A percentile compares a stretch with the other conserved stretches of the same genome.
These are phyloP conservation scores for Fulica atra DNA, from an alignment of 2,113 vertebrate genomes.

Conservation along the genomic window DNA sequence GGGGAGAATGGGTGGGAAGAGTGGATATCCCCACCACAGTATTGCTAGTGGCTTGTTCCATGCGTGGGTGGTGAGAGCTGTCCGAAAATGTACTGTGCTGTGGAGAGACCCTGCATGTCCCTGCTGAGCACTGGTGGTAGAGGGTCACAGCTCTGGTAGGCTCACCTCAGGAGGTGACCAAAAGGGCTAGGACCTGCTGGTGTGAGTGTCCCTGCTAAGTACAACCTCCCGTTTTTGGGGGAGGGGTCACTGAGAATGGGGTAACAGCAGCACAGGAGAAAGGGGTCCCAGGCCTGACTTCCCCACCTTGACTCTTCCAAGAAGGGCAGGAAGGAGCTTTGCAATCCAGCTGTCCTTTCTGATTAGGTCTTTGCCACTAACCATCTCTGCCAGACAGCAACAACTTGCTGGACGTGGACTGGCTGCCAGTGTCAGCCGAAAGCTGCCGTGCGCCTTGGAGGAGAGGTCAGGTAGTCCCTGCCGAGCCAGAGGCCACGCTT, in stretches of 20 bases:
- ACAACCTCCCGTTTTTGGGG: background rate
- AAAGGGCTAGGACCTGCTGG: fast-evolving
- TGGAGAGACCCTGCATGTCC: fast-evolving
- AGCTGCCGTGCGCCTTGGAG: background rate
- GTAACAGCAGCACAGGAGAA: background rate
- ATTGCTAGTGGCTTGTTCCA: background rate
- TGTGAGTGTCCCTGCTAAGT: background rate
- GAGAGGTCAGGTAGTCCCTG: slow-evolving; percentile 36
- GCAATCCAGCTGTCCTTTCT: background rate
- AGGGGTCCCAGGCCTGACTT: background rate
- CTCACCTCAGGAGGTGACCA: background rate
- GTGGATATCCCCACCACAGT: background rate
- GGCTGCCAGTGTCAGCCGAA: background rate
- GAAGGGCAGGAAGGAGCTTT: background rate
- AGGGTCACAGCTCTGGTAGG: background rate
- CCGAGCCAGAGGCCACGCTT: background rate
- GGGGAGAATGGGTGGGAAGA: background rate
- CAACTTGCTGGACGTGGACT: background rate
- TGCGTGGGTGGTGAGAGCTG: background rate
- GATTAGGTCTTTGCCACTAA: background rate
- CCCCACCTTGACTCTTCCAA: fast-evolving
- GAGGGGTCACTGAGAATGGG: fast-evolving
- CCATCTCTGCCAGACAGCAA: background rate
- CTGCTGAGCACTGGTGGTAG: background rate
- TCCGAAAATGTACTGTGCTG: fast-evolving